Evolutionary conservation across 2,113 vertebrate genomes (phyloP).

Genomic region (Oceanites oceanicus): DNA sequence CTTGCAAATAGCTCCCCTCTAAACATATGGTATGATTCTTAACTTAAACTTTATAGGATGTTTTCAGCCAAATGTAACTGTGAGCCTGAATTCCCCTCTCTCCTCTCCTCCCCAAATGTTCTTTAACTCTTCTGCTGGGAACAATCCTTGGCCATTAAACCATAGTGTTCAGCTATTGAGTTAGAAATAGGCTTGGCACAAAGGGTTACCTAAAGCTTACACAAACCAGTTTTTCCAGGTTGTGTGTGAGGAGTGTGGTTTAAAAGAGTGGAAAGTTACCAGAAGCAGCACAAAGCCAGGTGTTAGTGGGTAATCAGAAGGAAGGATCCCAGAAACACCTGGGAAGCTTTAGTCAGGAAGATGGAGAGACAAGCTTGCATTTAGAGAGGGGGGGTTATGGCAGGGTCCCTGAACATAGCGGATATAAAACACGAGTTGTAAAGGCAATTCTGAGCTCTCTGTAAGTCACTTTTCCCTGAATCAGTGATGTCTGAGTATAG

Average conservation of each 20-base stretch:
- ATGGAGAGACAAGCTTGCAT: background rate
- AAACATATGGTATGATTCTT: background rate
- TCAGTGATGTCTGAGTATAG: background rate
- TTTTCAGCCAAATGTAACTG: background rate
- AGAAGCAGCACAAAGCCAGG: constrained; percentile 4
- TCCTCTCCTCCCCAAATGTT: background rate
- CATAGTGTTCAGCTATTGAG: background rate
- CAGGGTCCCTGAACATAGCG: background rate
- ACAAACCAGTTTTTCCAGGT: constrained; percentile 60
- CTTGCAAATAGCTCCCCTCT: background rate
- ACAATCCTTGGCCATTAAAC: background rate
- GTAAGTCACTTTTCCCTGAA: background rate
- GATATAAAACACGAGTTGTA: background rate
- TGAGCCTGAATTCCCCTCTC: background rate
- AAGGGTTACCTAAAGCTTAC: constrained; percentile 19
- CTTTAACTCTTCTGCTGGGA: constrained; percentile 2
- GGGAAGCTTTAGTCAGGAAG: background rate
- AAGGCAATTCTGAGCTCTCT: background rate
- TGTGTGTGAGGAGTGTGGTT: background rate
- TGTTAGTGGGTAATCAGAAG: background rate
- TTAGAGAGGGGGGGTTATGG: background rate
- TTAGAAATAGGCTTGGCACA: constrained; percentile 9
- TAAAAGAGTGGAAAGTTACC: constrained; percentile 59
- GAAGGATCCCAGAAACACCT: background rate
- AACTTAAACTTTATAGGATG: background rate